Percentiles rank a stretch among this genome's conserved stretches.
These are phyloP conservation scores for Seriola rivoliana DNA, from an alignment of 2,113 vertebrate genomes.

Conservation along the genomic window DNA sequence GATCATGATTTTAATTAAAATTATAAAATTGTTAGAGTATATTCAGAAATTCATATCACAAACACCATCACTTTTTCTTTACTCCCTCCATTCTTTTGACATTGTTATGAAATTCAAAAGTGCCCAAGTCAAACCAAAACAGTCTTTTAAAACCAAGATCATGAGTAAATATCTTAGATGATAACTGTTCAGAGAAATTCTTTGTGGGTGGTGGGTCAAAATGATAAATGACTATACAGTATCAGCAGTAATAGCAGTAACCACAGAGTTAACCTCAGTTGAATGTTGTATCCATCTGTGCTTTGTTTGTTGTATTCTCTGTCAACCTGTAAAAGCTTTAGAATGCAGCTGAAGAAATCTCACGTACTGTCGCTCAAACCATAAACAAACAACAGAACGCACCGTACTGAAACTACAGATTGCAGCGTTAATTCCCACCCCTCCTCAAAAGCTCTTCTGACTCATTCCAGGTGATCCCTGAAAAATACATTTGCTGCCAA, in stretches of 20 bases:
- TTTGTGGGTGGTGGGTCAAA: background rate
- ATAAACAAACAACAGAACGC: background rate
- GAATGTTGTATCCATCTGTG: background rate
- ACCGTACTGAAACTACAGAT: background rate
- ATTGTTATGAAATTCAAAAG: background rate
- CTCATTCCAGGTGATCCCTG: background rate
- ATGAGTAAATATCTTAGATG: background rate
- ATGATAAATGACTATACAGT: background rate
- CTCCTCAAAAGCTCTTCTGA: background rate
- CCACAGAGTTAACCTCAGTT: background rate
- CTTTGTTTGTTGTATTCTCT: background rate
- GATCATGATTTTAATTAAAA: no score
- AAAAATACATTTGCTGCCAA: constrained; percentile 2
- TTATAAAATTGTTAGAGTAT: no score
- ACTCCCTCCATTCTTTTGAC: no score
- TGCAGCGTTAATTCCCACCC: background rate
- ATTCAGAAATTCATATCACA: no score
- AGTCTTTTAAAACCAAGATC: background rate
- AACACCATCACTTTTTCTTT: no score
- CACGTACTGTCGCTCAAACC: background rate
- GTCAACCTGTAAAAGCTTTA: background rate
- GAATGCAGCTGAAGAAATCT: background rate
- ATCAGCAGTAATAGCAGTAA: background rate
- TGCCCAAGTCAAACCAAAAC: no score
- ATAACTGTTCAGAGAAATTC: background rate